phyloP scores from a whole-genome alignment of 2,113 vertebrate genomes.

The Ardeotis arabs region DNA sequence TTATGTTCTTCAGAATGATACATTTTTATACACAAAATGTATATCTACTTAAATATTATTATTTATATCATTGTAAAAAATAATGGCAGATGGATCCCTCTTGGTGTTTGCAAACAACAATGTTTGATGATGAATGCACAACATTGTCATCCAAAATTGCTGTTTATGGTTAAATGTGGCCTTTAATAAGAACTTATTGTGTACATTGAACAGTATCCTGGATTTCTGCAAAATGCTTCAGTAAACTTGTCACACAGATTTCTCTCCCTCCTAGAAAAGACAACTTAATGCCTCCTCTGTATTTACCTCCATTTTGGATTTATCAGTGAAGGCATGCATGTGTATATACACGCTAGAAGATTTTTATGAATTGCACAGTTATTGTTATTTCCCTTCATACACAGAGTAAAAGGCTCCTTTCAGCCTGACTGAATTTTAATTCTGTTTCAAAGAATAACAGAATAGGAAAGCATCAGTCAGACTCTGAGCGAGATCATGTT shows the following conservation, averaged over 20 bases:
- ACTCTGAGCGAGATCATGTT: background rate
- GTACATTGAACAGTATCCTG: background rate
- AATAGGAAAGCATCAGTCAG: background rate
- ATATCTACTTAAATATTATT: background rate
- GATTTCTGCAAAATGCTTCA: constrained; percentile 27
- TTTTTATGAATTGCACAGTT: constrained; percentile 26
- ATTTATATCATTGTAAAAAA: constrained; percentile 3
- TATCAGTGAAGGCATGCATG: constrained; percentile 2
- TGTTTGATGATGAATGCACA: background rate
- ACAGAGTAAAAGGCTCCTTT: constrained; percentile 12
- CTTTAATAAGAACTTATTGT: constrained; percentile 5
- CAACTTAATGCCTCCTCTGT: background rate
- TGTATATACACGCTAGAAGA: background rate
- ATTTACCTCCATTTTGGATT: background rate
- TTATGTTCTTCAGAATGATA: background rate
- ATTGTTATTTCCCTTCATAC: constrained; percentile 7
- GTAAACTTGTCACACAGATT: background rate
- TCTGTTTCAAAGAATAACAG: background rate
- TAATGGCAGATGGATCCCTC: background rate
- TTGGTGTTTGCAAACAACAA: constrained; percentile 23
- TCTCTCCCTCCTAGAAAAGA: constrained; percentile 25
- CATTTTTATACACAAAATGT: background rate
- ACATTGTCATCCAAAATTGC: constrained; percentile 1
- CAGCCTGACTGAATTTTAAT: constrained; percentile 32
- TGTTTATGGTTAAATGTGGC: background rate